phyloP scores from a whole-genome alignment of 2,888 invertebrate species.

The Scaptomyza flava region DNA sequence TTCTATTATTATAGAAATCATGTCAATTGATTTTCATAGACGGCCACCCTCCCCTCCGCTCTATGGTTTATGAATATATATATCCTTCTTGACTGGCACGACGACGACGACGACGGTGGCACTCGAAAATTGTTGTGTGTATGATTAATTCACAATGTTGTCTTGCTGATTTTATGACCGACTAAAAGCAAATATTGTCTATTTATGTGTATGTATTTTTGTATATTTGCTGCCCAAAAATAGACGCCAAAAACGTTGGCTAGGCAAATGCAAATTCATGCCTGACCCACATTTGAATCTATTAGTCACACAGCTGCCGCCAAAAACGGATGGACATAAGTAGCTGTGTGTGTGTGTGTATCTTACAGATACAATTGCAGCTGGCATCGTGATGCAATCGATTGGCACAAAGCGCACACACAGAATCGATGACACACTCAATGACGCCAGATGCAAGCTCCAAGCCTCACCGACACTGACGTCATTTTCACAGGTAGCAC shows the following conservation, averaged over 20 bases:
- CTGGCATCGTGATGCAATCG: constrained; percentile 63
- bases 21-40: constrained; percentile 72
- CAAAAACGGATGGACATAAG: constrained; percentile 42
- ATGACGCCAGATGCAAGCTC: constrained; percentile 40
- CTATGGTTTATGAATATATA: too few relatives aligned
- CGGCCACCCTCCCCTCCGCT: too few relatives aligned
- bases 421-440: constrained; percentile 67
- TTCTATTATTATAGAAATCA: constrained; percentile 62
- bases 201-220: constrained; percentile 5
- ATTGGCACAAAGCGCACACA: constrained; percentile 30
- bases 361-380: constrained; percentile 32
- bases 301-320: constrained; percentile 72
- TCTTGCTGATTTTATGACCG: constrained; percentile 70
- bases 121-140: constrained; percentile 43
- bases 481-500: constrained; percentile 51
- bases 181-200: constrained; percentile 45
- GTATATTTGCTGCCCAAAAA: constrained; percentile 21
- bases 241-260: constrained; percentile 54
- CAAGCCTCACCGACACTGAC: constrained; percentile 46
- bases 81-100: constrained; percentile 49
- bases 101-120: constrained; percentile 36
- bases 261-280: constrained; percentile 74
- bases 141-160: constrained; percentile 74
- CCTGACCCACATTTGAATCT: constrained; percentile 74
- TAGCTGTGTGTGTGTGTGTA: constrained; percentile 5